Conservation (phyloP, 2,113 vertebrate species). For the Genyomyrus donnyi region DNA sequence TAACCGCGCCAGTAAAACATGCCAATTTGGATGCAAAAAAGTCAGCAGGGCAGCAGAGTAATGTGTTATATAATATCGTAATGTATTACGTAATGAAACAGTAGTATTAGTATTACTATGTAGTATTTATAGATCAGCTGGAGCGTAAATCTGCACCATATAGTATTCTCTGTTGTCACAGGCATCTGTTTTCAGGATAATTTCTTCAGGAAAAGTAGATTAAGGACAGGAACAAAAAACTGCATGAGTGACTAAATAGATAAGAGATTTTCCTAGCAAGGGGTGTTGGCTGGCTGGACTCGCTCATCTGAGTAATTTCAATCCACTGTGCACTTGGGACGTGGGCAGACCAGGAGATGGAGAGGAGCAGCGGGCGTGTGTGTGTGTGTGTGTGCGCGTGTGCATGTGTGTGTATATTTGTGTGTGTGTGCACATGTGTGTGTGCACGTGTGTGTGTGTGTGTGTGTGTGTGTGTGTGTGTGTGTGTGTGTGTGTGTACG, state of each 20-base stretch:
- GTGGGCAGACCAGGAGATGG: not conserved
- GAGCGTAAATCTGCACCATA: conserved; percentile 3
- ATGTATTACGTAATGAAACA: not conserved
- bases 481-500: not conserved
- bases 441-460: not conserved
- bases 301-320: not conserved
- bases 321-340: not conserved
- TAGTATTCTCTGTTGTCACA: not conserved
- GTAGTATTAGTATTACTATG: not conserved
- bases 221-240: conserved; percentile 6
- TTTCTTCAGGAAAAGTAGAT: conserved; percentile 16
- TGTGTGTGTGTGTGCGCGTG: not conserved
- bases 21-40: not conserved
- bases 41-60: not conserved
- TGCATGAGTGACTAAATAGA: conserved; percentile 4
- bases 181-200: not conserved
- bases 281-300: not conserved
- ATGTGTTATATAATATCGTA: not conserved
- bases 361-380: conserved; percentile 29
- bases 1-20: not conserved
- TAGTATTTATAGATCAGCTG: conserved; percentile 10
- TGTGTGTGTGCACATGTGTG: too few relatives aligned
- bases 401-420: not conserved
- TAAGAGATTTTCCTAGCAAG: not conserved
- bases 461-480: not conserved